Evolutionary conservation across 2,113 vertebrate species (phyloP).

Genomic region (Oriolus oriolus): DNA sequence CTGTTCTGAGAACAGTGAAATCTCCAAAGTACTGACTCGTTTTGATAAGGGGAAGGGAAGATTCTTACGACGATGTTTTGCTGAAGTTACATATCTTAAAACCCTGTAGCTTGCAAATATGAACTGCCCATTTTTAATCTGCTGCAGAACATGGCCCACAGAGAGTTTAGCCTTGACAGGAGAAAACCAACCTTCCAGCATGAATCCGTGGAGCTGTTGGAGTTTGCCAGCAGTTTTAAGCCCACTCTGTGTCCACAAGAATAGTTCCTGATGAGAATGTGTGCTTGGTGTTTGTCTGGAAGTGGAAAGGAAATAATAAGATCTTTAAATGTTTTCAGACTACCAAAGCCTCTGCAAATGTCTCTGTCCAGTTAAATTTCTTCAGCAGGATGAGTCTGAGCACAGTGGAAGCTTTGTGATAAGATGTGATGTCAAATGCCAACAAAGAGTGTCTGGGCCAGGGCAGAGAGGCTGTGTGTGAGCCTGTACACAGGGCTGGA

Average conservation of each 20-base stretch:
- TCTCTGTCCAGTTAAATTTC: background rate
- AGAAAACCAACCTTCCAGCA: background rate
- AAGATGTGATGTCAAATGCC: background rate
- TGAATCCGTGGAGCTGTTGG: background rate
- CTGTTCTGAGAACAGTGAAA: background rate
- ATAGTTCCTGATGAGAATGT: background rate
- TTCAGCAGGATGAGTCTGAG: background rate
- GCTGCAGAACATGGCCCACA: background rate
- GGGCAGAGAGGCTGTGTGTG: background rate
- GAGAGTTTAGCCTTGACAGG: background rate
- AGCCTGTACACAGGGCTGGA: background rate
- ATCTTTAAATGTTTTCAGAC: background rate
- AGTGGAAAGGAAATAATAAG: background rate
- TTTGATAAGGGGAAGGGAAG: background rate
- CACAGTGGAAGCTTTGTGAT: background rate
- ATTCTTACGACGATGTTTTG: background rate
- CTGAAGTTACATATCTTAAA: background rate
- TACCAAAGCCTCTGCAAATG: background rate
- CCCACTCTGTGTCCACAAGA: background rate
- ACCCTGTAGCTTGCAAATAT: background rate
- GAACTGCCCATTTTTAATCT: background rate
- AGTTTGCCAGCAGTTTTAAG: background rate
- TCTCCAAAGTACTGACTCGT: background rate
- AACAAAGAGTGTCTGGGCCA: background rate
- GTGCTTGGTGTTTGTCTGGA: background rate